Conservation (phyloP, 1,140 invertebrate genomes). For the Globodera rostochiensis region DNA sequence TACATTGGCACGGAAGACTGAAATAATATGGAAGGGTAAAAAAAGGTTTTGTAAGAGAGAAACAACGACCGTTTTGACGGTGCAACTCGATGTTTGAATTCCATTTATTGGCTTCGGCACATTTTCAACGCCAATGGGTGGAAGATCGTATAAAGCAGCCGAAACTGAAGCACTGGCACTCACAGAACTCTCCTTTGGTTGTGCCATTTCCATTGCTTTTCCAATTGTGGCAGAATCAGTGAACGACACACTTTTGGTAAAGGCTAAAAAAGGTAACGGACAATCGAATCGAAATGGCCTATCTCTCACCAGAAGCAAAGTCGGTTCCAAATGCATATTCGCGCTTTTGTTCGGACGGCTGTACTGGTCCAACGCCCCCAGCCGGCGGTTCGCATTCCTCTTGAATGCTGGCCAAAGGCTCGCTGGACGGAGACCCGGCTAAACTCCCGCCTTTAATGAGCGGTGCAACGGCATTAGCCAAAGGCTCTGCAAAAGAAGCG, state of each 20-base stretch:
- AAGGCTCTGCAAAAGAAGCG: conserved; percentile 86
- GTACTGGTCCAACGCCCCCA: neutral
- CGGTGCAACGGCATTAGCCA: conserved; percentile 64
- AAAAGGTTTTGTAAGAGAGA: neutral
- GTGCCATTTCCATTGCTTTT: neutral
- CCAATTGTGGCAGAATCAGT: conserved; percentile 31
- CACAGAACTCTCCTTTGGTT: neutral
- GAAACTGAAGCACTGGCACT: conserved; percentile 16
- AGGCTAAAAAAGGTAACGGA: conserved; percentile 14
- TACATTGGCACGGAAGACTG: conserved; percentile 17
- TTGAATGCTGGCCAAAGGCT: conserved; percentile 58
- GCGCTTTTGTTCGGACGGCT: neutral
- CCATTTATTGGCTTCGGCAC: neutral
- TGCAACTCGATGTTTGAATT: neutral
- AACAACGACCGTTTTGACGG: neutral
- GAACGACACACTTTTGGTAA: conserved; percentile 19
- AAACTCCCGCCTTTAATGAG: conserved; percentile 27
- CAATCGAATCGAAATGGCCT: too few species aligned
- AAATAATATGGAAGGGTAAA: neutral
- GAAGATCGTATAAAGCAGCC: conserved; percentile 49
- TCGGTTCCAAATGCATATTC: neutral
- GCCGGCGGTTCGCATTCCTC: conserved; percentile 42
- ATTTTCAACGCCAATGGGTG: conserved; percentile 30
- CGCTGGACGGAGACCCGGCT: conserved; percentile 58
- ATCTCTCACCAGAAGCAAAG: conserved; percentile 9